Base-by-base conservation (phyloP, 2,797 vertebrate genomes). In the Poecilia gillii region DNA sequence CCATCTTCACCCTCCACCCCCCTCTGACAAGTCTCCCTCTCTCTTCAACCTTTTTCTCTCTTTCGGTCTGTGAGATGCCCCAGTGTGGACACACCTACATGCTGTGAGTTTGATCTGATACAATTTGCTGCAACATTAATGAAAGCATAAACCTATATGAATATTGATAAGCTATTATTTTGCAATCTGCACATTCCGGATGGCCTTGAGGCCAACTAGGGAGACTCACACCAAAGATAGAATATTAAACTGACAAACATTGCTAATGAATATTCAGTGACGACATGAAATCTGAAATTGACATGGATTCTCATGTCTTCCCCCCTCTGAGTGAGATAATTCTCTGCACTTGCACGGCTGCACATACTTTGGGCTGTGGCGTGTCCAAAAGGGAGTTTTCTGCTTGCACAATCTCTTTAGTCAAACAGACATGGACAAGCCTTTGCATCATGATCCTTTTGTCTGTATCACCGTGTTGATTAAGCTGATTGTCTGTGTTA, bases 61-160 rank as follows among this genome's bases (percentile, higher is more conserved):
- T 78, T 62, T 62, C 72, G 51, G 82, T 66, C 82, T 86, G 80
- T 76, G 87, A 82, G 88, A 89, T 81, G 74, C 82, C 83, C 84
- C 36, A 39, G 84, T 75, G 86, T 90, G 88, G 87, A 91, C 86
- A 57, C 88, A 88, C 88, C 91, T 82, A 87, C 85, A 87, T 91
- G 92, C 90, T 92, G 85, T 80, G 90, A 92, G 92, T 92, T 93
- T 91, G 90, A 94, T 94, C 91, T 88, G 83, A 93, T 88, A 93
- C 93, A 93, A 93, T 96, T 95, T 95, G 94, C 92, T 92, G 91
- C 90, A 90, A 90, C 90, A 93, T 94, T 96, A 96, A 95, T 95
- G 93, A 93, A 94, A 95, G 91, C 89, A 93, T 91, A 93, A 92
- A 93, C 90, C 89, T 74, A 43, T 85, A 95, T 95, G 92, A 95